Evolutionary conservation across 2,888 invertebrate species (phyloP), one percentile per base, ranked within the genome.

Genomic region (Drosophila merina): DNA sequence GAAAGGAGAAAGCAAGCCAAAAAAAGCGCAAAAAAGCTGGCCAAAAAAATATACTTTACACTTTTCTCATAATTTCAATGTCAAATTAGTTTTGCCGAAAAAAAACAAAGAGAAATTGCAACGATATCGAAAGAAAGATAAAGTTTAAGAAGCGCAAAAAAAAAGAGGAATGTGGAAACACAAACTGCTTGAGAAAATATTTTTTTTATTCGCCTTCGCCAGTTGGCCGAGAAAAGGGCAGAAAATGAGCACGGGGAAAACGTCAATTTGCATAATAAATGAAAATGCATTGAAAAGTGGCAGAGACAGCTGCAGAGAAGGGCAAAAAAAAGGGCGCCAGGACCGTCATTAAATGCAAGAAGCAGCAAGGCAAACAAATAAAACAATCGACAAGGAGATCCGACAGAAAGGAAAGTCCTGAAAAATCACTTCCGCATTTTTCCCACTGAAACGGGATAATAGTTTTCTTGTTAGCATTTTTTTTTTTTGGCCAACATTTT

Each of bases 181-280:
- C 44, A 64, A 81, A 72, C 64, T 58, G 62, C 72, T 70, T 79
- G 67, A 40, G 64, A 73, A 70, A 88, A 88, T 73, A 79, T 86
- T 79, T 72, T 77, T 70, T 31, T 67, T 69, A 70, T 54, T 45
- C 20, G 20, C 68, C 66, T 30, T 47, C 40, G 40, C 40, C 44
- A 25, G 25, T 25, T 44, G 44, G 44, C 25, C 44, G 44, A 25
- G 25, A 44, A 44, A 44, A 44, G 47, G 51, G 66, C 36, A 31
- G 56, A 30, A 47, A 64, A 28, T 47, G 45, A 56, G 40, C 25
- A 47, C 36, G 36, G 52, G 59, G 71, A 74, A 72, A 86, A 83
- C 82, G 81, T 88, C 88, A 86, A 82, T 82, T 88, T 82, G 82
- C 88, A 82, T 82, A 82, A 82, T 88, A 82, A 88, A 88, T 82